Evolutionary conservation across 37 sponge, comb jelly and placozoan species (phyloP), one percentile per base, ranked within the genome.

Genomic region (Spongilla lacustris): DNA sequence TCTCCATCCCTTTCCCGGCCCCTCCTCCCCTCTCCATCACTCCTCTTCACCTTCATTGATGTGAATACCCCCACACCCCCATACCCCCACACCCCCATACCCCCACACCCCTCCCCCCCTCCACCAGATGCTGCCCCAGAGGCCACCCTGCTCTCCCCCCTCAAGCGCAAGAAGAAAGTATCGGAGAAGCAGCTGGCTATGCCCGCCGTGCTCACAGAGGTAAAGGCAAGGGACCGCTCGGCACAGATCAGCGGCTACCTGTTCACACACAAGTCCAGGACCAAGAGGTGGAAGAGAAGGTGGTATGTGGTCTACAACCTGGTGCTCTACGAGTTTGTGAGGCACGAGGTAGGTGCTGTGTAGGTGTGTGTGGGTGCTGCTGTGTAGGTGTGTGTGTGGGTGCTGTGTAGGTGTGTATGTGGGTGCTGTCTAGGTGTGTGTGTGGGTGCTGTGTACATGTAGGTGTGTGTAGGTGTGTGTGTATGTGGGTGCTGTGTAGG

Each of bases 191-290:
- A 81, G 48, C 68, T 83, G 50, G 88, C 71, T 78, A 36, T 84
- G 74, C 89, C 85, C 12, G 74, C 85, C 8, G 89, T 88, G 36
- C 68, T 84, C 37, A 74, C 17, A 38, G 89, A 84, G 81, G 91
- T 95, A 70, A 87, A 89, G 71, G 96, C 94, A 6, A 48, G 94
- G 23, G 96, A 95, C 46, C 87, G 83, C 74, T 90, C 77, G 66
- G 83, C 91, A 46, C 88, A 92, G 86, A 71, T 92, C 48, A 89
- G 94, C 71, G 96, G 91, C 66, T 95, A 95, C 83, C 91, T 95
- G n/a, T 75, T 66, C 24, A 36, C 35, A 28, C 72, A 82, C 27
- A 50, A 30, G 3, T 86, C 86, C 11, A 77, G 74, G 83, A 73
- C 88, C 0, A 74, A 77, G 46, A 36, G 83, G 23, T 95, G 96